These are phyloP conservation scores for Rallus crepitans DNA, from an alignment of 2,797 vertebrate species.

Conservation along the genomic window DNA sequence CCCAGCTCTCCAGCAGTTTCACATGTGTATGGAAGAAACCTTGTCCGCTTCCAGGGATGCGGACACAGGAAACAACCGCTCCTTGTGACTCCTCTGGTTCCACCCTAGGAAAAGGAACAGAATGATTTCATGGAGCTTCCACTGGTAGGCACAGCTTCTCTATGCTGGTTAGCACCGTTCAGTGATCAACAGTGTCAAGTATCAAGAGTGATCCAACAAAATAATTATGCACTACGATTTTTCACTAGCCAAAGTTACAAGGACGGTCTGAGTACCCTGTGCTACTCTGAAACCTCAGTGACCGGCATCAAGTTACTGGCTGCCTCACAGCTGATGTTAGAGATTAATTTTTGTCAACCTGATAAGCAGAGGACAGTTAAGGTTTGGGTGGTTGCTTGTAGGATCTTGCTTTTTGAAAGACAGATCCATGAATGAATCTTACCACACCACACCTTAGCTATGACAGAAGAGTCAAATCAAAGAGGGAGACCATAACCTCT, in stretches of 20 bases:
- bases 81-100: background rate
- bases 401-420: background rate
- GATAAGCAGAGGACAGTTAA: background rate
- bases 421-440: background rate
- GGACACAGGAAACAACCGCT: background rate
- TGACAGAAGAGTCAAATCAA: background rate
- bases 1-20: background rate
- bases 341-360: constrained; percentile 36
- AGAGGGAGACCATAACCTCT: background rate
- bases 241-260: background rate
- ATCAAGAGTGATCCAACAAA: background rate
- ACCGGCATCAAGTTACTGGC: background rate
- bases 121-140: background rate
- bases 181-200: background rate
- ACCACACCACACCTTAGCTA: background rate
- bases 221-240: background rate
- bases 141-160: background rate
- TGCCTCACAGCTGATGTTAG: constrained; percentile 23
- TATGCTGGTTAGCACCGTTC: background rate
- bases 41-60: background rate
- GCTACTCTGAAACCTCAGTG: background rate
- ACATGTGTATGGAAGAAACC: background rate
- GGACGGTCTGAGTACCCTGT: background rate
- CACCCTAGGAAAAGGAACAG: background rate
- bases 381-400: background rate